Base-by-base conservation (phyloP, 2,113 vertebrate genomes). In the Pangasianodon hypophthalmus region DNA sequence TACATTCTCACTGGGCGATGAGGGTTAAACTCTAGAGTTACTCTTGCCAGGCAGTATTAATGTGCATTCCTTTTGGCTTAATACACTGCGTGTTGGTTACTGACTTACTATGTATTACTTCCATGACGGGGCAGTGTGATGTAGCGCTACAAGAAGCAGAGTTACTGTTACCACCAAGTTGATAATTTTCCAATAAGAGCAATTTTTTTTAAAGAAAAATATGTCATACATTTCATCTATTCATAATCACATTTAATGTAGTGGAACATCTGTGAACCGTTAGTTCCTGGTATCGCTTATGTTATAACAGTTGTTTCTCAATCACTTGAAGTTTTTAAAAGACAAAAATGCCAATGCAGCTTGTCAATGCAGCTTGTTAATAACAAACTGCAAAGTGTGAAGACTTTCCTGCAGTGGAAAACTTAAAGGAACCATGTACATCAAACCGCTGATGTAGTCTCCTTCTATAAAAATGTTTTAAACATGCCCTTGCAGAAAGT, bases 91-190 rank as follows among this genome's bases (percentile, higher is more conserved):
- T 62, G 48, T 41, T 84, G 52, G 41, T 58, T 54, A 44, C 9
- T 88, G 95, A 77, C 19, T 46, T 77, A 77, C 2, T 21, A 46
- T 46, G 21, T 77, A 24, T 46, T 77, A 10, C 7, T 46, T 46
- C 73, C 21, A 41, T 73, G 16, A 41, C 4, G 16, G 1, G 6
- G 16, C 29, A 73, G 6, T 37, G 37, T 77, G 73, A 77, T 77
- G 44, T 48, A 48, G 41, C 73, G 10, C 18, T 75, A 46, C 7
- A 48, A 77, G 44, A 77, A 11, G 21, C 44, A 3, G 21, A 48
- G 8, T 77, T 50, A 29, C 44, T 29, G 46, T 79, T 75, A 29
- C 9, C 46, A 48, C 24, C 24, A 79, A 29, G 24, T 2, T 50
- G 46, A 77, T 24, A 26, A 46, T 48, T 77, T 77, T 77, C 9